phyloP scores from a whole-genome alignment of 2,113 vertebrate genomes.

The Solenodon paradoxus region DNA sequence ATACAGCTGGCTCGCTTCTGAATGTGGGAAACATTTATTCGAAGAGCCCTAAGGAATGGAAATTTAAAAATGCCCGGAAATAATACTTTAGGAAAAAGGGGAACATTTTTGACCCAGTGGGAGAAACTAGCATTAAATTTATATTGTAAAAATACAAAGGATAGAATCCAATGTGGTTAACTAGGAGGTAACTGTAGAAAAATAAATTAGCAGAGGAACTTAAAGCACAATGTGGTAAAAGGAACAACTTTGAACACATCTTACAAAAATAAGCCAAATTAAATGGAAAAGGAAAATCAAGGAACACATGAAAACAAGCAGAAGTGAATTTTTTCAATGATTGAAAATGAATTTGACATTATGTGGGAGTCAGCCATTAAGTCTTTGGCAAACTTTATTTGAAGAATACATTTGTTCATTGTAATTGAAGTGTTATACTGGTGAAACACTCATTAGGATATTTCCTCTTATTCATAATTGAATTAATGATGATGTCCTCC shows the following conservation, averaged over 20 bases:
- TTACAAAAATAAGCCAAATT: conserved; percentile 37
- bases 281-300: conserved; percentile 34
- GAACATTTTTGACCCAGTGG: conserved; percentile 11
- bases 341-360: conserved; percentile 15
- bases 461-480: neutral
- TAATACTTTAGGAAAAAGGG: neutral
- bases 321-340: neutral
- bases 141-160: conserved; percentile 42
- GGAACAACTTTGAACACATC: neutral
- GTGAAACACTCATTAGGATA: neutral
- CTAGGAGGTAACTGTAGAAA: conserved; percentile 38
- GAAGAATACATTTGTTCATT: neutral
- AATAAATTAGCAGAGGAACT: conserved; percentile 33
- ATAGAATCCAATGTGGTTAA: conserved; percentile 25
- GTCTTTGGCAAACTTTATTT: neutral
- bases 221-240: neutral
- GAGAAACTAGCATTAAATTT: conserved; percentile 47
- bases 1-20: neutral
- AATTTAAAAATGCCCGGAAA: conserved; percentile 30
- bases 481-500: neutral
- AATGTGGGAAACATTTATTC: conserved; percentile 54
- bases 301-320: conserved; percentile 32
- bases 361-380: neutral
- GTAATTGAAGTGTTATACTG: neutral
- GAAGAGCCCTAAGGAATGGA: neutral